Percentiles rank a stretch among this genome's conserved stretches.
Evolutionary conservation across 2,113 vertebrate genomes (phyloP).

Genomic region (Odocoileus virginianus): DNA sequence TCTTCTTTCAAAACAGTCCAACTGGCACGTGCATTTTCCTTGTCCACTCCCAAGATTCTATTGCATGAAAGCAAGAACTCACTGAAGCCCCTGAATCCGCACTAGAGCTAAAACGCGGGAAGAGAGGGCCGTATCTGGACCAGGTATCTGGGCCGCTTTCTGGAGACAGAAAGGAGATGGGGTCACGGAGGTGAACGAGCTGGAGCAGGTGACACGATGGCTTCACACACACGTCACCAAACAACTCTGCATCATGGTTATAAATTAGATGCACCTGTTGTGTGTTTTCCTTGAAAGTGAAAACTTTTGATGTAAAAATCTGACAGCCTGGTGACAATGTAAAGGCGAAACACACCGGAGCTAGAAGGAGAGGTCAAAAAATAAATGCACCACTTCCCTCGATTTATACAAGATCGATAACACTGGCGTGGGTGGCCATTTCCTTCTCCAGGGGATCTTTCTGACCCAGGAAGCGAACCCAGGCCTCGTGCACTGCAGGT

Average conservation of each 20-base stretch:
- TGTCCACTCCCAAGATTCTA: too few relatives aligned
- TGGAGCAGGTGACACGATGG: accelerated
- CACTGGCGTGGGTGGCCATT: background rate
- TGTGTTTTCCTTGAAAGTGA: background rate
- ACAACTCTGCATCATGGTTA: background rate
- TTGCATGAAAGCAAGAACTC: background rate
- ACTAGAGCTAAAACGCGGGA: accelerated
- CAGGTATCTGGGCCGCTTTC: accelerated
- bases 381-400: background rate
- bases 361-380: background rate
- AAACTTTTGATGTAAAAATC: background rate
- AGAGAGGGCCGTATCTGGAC: accelerated
- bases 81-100: accelerated
- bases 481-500: background rate
- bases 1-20: background rate
- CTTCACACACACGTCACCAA: background rate
- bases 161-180: accelerated
- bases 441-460: background rate
- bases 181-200: accelerated
- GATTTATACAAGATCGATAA: background rate
- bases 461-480: background rate
- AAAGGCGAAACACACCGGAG: accelerated
- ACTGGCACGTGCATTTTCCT: background rate
- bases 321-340: background rate
- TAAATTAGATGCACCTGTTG: too few relatives aligned